These are phyloP conservation scores for Loripinus fragilis DNA, from an alignment of 2,888 invertebrate genomes.

Conservation along the genomic window DNA sequence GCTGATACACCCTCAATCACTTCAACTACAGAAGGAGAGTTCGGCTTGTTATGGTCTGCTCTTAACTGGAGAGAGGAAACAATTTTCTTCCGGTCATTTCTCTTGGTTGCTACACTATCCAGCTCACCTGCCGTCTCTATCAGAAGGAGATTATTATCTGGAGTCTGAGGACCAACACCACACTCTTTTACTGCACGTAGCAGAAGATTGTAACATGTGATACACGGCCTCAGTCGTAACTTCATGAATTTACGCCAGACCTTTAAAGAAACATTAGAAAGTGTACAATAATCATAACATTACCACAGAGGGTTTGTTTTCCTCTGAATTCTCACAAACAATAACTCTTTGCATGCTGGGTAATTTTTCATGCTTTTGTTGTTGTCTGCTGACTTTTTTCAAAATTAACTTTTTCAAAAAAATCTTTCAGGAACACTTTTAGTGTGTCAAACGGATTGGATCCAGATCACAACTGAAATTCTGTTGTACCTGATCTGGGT, in stretches of 20 bases:
- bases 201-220: constrained; percentile 92
- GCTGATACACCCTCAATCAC: not conserved
- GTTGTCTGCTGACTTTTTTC: no score
- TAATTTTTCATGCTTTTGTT: no score
- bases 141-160: constrained; percentile 26
- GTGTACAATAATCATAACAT: no score
- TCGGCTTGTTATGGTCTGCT: not conserved
- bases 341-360: no score
- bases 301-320: no score
- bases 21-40: not conserved
- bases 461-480: no score
- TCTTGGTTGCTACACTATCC: not conserved
- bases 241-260: constrained; percentile 93
- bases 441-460: no score
- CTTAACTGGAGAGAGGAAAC: not conserved
- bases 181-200: constrained; percentile 90
- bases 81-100: not conserved
- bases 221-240: constrained; percentile 87
- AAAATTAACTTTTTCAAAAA: no score
- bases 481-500: no score
- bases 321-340: no score
- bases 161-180: constrained; percentile 87
- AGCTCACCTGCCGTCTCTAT: not conserved
- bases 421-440: no score
- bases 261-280: constrained; percentile 64